phyloP scores from a whole-genome alignment of 2,797 vertebrate species.

The Antrozous pallidus region DNA sequence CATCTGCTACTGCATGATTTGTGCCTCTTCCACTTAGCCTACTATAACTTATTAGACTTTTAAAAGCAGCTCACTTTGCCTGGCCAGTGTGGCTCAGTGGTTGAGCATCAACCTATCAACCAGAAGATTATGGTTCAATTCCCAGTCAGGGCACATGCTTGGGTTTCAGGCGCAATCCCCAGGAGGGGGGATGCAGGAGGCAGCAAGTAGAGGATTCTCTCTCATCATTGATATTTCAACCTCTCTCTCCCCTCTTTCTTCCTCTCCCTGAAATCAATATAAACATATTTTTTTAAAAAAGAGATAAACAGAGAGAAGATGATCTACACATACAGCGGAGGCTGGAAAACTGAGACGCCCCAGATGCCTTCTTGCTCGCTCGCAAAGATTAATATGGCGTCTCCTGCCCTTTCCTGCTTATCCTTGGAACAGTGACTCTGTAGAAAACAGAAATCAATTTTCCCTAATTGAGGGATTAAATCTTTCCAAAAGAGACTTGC shows the following conservation, averaged over 20 bases:
- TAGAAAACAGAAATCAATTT: constrained; percentile 77
- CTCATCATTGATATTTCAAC: no score
- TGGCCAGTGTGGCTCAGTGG: no score
- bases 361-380: constrained; percentile 36
- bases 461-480: constrained; percentile 78
- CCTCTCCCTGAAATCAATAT: no score
- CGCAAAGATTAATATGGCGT: constrained; percentile 45
- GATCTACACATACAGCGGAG: neutral
- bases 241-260: no score
- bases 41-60: no score
- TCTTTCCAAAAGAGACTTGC: constrained; percentile 75
- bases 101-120: no score
- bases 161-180: no score
- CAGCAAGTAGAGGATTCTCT: no score
- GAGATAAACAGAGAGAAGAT: constrained; percentile 46
- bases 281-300: neutral
- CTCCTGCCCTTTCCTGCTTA: constrained; percentile 62
- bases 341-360: constrained; percentile 41
- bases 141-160: no score
- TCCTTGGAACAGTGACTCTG: constrained; percentile 73
- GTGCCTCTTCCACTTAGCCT: neutral
- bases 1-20: fast-evolving
- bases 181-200: no score
- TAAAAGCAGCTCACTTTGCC: neutral
- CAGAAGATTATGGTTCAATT: no score